phyloP scores from a whole-genome alignment of 2,797 vertebrate species.

The Sitta carolinensis region DNA sequence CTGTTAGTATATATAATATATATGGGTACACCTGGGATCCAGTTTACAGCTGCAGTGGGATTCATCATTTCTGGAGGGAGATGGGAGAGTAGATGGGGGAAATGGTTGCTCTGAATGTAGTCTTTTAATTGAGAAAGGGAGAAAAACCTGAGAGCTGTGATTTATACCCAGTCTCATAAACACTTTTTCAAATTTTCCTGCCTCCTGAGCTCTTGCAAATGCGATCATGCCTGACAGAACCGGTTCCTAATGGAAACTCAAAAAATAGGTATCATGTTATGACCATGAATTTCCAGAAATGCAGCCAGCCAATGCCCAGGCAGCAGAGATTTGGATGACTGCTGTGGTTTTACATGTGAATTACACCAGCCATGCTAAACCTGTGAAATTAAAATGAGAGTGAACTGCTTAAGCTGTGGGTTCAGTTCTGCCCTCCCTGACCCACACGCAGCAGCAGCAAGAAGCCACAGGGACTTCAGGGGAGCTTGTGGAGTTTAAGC shows the following conservation, averaged over 20 bases:
- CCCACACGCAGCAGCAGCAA: background rate
- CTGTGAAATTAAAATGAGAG: conserved; percentile 29
- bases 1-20: conserved; percentile 32
- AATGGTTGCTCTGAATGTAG: background rate
- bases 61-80: conserved; percentile 20
- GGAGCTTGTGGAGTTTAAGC: background rate
- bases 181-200: conserved; percentile 59
- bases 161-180: conserved; percentile 35
- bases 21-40: conserved; percentile 14
- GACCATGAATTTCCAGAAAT: conserved; percentile 57
- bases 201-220: conserved; percentile 33
- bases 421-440: background rate
- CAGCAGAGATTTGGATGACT: conserved; percentile 24
- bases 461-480: background rate
- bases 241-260: conserved; percentile 56
- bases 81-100: background rate
- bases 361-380: background rate
- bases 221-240: conserved; percentile 21
- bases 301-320: conserved; percentile 56
- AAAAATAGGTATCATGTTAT: conserved; percentile 44
- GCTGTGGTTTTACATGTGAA: conserved; percentile 20
- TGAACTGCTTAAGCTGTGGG: conserved; percentile 7
- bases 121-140: conserved; percentile 32
- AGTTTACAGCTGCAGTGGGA: conserved; percentile 29
- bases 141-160: conserved; percentile 1